Base-by-base conservation (phyloP, 2,113 vertebrate genomes). In the Erythrocercus mccallii region DNA sequence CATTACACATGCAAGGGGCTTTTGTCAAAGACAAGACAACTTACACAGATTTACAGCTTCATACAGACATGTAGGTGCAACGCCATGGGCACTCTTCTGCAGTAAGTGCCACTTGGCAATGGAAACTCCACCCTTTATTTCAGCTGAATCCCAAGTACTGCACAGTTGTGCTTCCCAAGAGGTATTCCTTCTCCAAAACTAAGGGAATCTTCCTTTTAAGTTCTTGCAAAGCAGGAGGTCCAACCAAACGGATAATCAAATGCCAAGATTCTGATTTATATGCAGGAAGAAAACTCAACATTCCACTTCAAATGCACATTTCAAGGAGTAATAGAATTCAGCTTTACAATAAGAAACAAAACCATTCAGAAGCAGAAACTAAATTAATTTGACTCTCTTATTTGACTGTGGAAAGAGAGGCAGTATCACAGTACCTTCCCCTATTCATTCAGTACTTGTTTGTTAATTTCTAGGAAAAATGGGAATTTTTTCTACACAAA, bases 21-120 rank as follows among this genome's bases (percentile, higher is more conserved):
- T 56, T 31, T 53, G 28, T 5, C 40, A 50, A 76, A 71, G 56
- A 53, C 19, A 60, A 51, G 47, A 50, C 28, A 57, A 74, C 11
- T 89, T 24, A 15, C 0, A 65, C 2, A 80, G 12, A 69, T 28
- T 54, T 78, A 87, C 33, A 78, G 33, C 69, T 81, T 78, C 81
- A 58, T 10, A 18, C 2, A 90, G n/a, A 40, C 7, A 33, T 1
- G 1, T 0, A 85, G 40, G 12, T 48, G 7, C 23, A 89, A 79
- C 23, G 40, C 58, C 51, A 61, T 0, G 10, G 15, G 22, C 51
- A 81, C 37, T 72, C 30, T 7, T 28, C 45, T 79, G 21, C 16
- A 31, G 42, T 17, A 78, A 86, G 89, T 30, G 21, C 7, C 60
- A 74, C 33, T 3, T 20, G 9, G 28, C 48, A 82, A 38, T 30